Evolutionary conservation across 2,113 vertebrate species (phyloP).

Genomic region (Micromys minutus): DNA sequence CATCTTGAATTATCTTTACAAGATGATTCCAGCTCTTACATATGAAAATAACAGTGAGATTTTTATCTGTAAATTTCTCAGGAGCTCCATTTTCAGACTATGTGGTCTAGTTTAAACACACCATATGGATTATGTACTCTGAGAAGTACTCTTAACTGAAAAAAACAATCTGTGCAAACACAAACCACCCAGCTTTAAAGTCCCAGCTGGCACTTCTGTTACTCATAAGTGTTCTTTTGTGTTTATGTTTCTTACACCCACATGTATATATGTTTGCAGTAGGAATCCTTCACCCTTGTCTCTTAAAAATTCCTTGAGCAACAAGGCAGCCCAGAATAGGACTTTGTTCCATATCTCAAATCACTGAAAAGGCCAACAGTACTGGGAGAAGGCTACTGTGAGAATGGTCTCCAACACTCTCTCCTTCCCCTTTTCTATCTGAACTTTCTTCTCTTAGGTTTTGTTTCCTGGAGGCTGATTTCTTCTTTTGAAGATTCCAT

Average conservation of each 20-base stretch:
- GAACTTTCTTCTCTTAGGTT: background rate
- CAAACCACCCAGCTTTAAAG: slow-evolving; percentile 75
- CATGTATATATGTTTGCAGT: slow-evolving; percentile 77
- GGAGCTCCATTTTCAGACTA: slow-evolving; percentile 76
- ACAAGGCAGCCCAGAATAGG: slow-evolving; percentile 15
- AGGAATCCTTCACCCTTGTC: slow-evolving; percentile 75
- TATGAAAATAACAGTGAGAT: slow-evolving; percentile 76
- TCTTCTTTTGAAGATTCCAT: slow-evolving; percentile 25
- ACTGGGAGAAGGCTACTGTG: background rate
- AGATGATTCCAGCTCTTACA: slow-evolving; percentile 74
- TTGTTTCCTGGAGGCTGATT: background rate
- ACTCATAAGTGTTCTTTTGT: slow-evolving; percentile 76
- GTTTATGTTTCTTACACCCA: slow-evolving; percentile 80
- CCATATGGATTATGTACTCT: slow-evolving; percentile 79
- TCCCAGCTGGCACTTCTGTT: slow-evolving; percentile 80
- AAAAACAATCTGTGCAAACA: slow-evolving; percentile 71
- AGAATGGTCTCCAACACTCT: background rate
- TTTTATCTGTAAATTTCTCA: slow-evolving; percentile 79
- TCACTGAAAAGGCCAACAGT: background rate
- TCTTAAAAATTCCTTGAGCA: slow-evolving; percentile 75
- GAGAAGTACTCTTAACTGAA: slow-evolving; percentile 47
- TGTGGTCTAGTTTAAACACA: slow-evolving; percentile 76
- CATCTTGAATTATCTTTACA: slow-evolving; percentile 76
- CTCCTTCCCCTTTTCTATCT: background rate
- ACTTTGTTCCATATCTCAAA: slow-evolving; percentile 44